Conservation (phyloP, 2,888 invertebrate genomes). For the Caenorhabditis uteleia region DNA sequence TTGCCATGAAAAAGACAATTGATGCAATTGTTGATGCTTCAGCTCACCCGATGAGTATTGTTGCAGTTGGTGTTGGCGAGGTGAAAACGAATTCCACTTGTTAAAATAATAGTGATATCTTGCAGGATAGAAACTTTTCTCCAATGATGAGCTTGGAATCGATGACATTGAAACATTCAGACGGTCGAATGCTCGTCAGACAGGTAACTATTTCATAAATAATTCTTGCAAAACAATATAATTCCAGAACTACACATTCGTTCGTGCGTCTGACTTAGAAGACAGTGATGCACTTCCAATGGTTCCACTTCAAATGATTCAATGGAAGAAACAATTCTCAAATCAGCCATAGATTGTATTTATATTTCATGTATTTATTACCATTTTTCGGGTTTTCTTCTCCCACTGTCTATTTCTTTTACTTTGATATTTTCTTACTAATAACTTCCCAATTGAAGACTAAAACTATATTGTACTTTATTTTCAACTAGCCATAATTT, state of each 20-base stretch:
- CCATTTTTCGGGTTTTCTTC: no score
- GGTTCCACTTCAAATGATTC: slow-evolving; percentile 37
- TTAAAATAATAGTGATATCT: neutral
- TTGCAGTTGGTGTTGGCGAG: slow-evolving; percentile 54
- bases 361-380: no score
- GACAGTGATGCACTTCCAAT: slow-evolving; percentile 28
- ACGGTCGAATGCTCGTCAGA: slow-evolving; percentile 34
- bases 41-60: slow-evolving; percentile 55
- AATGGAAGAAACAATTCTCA: no score
- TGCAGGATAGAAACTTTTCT: slow-evolving; percentile 32
- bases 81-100: neutral
- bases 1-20: slow-evolving; percentile 43
- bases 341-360: no score
- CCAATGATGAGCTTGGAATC: slow-evolving; percentile 38
- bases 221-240: neutral
- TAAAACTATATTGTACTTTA: no score
- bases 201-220: slow-evolving; percentile 18
- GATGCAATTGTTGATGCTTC: slow-evolving; percentile 61
- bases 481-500: no score
- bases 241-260: slow-evolving; percentile 40
- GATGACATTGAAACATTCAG: slow-evolving; percentile 43
- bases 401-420: no score
- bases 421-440: no score
- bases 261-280: slow-evolving; percentile 15
- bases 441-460: no score